Percentiles rank a stretch among this genome's conserved stretches.
Conservation (phyloP, 2,888 invertebrate species). For the Macrophya annulata region DNA sequence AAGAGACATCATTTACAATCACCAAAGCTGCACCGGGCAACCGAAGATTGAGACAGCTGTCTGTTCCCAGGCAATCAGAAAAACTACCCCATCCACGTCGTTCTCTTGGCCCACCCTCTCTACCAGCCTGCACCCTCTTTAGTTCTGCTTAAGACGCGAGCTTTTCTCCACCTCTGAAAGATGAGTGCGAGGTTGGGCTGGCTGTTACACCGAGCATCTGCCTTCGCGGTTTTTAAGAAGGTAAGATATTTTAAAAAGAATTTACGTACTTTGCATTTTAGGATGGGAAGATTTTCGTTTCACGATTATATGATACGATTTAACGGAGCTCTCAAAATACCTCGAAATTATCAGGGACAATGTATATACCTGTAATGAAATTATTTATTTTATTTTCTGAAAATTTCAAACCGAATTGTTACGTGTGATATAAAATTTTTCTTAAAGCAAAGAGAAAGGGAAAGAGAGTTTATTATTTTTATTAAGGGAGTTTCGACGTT, state of each 20-base stretch:
- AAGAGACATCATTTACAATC: slow-evolving; percentile 69
- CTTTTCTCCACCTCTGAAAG: slow-evolving; percentile 65
- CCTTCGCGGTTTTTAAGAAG: slow-evolving; percentile 72
- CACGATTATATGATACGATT: neutral
- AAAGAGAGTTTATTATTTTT: neutral
- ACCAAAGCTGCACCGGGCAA: slow-evolving; percentile 61
- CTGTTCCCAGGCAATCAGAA: slow-evolving; percentile 78
- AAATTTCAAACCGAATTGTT: neutral
- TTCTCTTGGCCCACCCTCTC: slow-evolving; percentile 49
- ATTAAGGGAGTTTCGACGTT: neutral
- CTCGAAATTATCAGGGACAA: neutral
- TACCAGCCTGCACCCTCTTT: slow-evolving; percentile 57
- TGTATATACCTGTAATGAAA: neutral
- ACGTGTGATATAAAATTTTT: neutral
- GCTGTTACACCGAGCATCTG: slow-evolving; percentile 62
- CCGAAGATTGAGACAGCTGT: slow-evolving; percentile 77
- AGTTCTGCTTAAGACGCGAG: slow-evolving; percentile 53
- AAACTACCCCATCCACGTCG: slow-evolving; percentile 69
- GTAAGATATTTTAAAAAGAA: slow-evolving; percentile 71
- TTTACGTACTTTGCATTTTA: slow-evolving; percentile 56
- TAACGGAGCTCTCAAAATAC: slow-evolving; percentile 37
- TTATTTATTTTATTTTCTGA: neutral
- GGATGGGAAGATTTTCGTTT: slow-evolving; percentile 31
- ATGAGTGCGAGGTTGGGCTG: slow-evolving; percentile 59
- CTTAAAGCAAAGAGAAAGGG: neutral